Base-by-base conservation (phyloP, 2,888 invertebrate genomes). In the Aporophyla nigra region DNA sequence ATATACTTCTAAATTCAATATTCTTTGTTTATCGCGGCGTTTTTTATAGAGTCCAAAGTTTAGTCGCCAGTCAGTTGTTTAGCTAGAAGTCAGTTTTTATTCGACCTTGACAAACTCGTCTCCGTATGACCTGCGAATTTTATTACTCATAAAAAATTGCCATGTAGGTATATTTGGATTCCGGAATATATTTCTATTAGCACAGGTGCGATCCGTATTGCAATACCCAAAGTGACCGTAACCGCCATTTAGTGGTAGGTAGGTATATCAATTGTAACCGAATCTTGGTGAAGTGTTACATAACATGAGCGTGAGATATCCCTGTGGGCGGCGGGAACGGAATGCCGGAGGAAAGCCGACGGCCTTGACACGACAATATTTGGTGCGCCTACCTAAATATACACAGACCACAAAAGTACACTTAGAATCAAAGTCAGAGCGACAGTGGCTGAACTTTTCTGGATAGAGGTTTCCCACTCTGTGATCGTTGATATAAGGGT, bases 291-390 rank as follows among this genome's bases (percentile, higher is more conserved):
- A 91, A 92, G 93, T 93, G 93, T 96, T 96, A 95, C 95, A 92
- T 94, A 96, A 96, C 92, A 90, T 90, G 86, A 92, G 93, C 92
- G 95, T 95, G 96, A 96, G 95, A 95, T 95, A 96, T 94, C 95
- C 95, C 95, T 91, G 96, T 96, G 95, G 96, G 96, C 95, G 96
- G 93, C 92, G 92, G 93, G 92, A 93, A 92, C 92, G 96, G 96
- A 96, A 96, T 96, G 96, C 91, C 90, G 94, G 95, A 96, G 95
- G 96, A 96, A 96, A 96, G 96, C 94, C 89, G 96, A 86, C 93
- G 96, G 93, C 96, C 96, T 96, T 96, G 96, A 96, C 96, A 96
- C 93, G 91, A 95, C 95, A 94, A 94, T 93, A 95, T 95, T 95
- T 93, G 94, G 94, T 95, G 92, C 93, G 93, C 91, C 91, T 93